Evolutionary conservation across 2,113 vertebrate genomes (phyloP).

Genomic region (Uria lomvia): DNA sequence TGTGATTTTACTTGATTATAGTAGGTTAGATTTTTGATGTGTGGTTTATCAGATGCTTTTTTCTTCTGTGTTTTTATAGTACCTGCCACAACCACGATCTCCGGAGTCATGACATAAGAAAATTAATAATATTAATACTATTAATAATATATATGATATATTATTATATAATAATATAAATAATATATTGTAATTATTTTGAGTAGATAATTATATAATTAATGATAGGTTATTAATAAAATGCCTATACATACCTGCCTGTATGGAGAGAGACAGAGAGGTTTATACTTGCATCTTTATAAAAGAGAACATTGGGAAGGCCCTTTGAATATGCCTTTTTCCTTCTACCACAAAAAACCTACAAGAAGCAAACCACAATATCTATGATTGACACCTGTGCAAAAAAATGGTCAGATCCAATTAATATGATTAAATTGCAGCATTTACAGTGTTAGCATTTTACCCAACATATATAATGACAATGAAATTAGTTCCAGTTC

Average conservation of each 20-base stretch:
- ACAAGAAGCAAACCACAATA: background rate
- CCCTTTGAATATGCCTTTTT: background rate
- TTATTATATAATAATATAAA: background rate
- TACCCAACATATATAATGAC: background rate
- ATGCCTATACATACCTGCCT: rapidly evolving
- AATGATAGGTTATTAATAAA: background rate
- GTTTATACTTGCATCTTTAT: background rate
- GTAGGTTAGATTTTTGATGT: background rate
- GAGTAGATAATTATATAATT: background rate
- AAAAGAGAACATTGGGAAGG: background rate
- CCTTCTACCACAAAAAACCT: background rate
- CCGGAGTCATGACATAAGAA: background rate
- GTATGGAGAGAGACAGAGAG: background rate
- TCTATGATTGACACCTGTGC: background rate
- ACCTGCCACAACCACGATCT: background rate
- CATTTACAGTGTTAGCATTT: background rate
- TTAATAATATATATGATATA: too few species aligned
- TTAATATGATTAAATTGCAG: background rate
- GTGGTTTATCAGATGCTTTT: rapidly evolving
- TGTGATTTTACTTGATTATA: background rate
- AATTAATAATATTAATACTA: background rate
- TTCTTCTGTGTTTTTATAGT: background rate
- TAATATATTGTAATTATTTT: background rate
- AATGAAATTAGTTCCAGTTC: background rate
- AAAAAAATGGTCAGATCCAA: background rate